These are phyloP conservation scores for Galemys pyrenaicus DNA, from an alignment of 2,113 vertebrate genomes.

Conservation along the genomic window DNA sequence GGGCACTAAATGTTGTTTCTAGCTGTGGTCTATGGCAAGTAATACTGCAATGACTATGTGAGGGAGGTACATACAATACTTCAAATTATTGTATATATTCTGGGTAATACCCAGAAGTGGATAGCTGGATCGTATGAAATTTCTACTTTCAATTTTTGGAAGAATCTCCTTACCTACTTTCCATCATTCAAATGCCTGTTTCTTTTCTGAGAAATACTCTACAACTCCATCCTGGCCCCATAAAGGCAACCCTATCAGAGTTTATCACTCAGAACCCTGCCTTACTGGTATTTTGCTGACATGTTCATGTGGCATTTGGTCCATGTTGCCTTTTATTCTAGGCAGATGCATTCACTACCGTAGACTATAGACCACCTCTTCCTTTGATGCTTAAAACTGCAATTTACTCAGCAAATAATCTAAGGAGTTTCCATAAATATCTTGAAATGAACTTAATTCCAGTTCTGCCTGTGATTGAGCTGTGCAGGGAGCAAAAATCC, in stretches of 20 bases:
- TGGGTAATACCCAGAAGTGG: too few relatives aligned
- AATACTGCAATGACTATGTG: too few relatives aligned
- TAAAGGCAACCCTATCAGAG: background rate
- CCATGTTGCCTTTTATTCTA: background rate
- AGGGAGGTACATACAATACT: too few relatives aligned
- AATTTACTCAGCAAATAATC: background rate
- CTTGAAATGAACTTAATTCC: background rate
- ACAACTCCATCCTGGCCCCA: background rate
- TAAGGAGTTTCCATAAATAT: background rate
- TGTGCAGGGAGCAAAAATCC: background rate
- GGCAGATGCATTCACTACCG: background rate
- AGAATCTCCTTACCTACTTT: too few relatives aligned
- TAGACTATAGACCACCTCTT: background rate
- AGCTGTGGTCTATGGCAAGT: too few relatives aligned
- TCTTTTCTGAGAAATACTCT: background rate
- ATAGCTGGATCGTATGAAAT: too few relatives aligned
- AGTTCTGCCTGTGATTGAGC: background rate
- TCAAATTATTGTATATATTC: too few relatives aligned
- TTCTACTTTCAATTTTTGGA: too few relatives aligned
- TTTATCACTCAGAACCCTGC: background rate
- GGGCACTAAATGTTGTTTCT: too few relatives aligned
- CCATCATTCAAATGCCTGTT: background rate
- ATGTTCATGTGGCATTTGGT: background rate
- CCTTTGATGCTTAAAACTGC: background rate
- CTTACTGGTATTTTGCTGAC: background rate